A percentile compares a stretch with the other conserved stretches of the same genome.
Conservation (phyloP, 2,113 vertebrate species). For the Psettodes erumei region DNA sequence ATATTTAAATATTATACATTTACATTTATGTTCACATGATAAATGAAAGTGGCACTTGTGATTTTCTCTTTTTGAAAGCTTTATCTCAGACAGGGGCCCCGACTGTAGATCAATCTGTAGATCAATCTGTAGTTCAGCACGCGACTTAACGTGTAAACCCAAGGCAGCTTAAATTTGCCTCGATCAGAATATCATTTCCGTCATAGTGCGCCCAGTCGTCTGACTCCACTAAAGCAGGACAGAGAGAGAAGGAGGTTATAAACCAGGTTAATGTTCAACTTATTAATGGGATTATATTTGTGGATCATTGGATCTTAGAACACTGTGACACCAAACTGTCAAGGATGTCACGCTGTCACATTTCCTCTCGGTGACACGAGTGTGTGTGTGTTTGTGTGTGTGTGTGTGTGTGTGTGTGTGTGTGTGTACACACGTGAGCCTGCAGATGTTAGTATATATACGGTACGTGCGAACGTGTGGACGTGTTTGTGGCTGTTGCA, state of each 20-base stretch:
- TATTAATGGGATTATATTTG: conserved; percentile 76
- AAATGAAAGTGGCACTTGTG: conserved; percentile 2
- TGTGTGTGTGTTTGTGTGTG: conserved; percentile 21
- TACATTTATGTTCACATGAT: conserved; percentile 6
- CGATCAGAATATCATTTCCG: conserved; percentile 4
- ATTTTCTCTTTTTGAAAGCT: not conserved
- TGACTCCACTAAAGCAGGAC: conserved; percentile 72
- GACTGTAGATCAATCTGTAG: no score
- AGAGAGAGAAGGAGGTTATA: conserved; percentile 71
- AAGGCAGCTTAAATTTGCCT: conserved; percentile 3
- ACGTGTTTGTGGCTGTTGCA: conserved; percentile 2
- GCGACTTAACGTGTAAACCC: conserved; percentile 3
- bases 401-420: conserved; percentile 13
- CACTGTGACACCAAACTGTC: conserved; percentile 87
- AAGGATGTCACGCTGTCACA: conserved; percentile 82
- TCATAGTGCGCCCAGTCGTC: not conserved
- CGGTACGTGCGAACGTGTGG: conserved; percentile 3
- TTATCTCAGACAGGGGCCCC: conserved; percentile 2
- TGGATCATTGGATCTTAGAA: conserved; percentile 72
- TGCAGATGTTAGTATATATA: conserved; percentile 34
- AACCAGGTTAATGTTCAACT: conserved; percentile 77
- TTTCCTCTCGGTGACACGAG: conserved; percentile 55
- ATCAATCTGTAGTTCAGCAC: conserved; percentile 15
- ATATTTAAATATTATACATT: no score
- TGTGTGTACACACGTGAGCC: conserved; percentile 28